Percentiles rank a stretch among this genome's conserved stretches.
Conservation (phyloP, 2,113 vertebrate species). For the Crotalus viridis region DNA sequence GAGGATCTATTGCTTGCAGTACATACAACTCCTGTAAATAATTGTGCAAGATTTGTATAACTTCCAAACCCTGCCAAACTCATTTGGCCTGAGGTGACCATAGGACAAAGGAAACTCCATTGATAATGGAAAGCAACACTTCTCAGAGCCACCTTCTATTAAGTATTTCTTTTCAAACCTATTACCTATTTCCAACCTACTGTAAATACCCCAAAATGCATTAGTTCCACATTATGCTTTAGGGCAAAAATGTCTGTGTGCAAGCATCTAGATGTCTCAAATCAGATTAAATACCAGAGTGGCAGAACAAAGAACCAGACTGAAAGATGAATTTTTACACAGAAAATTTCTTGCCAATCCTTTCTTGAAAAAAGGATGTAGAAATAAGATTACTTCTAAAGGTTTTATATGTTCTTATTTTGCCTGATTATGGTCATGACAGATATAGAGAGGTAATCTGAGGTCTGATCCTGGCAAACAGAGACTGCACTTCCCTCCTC, state of each 20-base stretch:
- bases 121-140: not conserved
- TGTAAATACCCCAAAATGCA: not conserved
- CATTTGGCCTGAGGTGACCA: not conserved
- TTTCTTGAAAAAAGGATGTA: not conserved
- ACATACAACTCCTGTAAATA: not conserved
- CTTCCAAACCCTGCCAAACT: not conserved
- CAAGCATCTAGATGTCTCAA: not conserved
- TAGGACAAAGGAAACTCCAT: not conserved
- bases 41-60: not conserved
- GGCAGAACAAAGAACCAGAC: not conserved
- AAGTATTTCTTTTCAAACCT: not conserved
- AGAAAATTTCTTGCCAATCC: not conserved
- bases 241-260: not conserved
- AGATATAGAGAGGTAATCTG: not conserved
- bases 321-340: not conserved
- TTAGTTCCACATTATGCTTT: not conserved
- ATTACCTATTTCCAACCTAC: not conserved
- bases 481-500: conserved; percentile 14
- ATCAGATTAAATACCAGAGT: not conserved
- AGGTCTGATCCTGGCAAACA: not conserved
- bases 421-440: not conserved
- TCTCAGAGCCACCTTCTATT: not conserved
- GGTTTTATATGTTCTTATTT: not conserved
- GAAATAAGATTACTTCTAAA: not conserved
- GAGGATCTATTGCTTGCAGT: not conserved